These are phyloP conservation scores for Macaca nemestrina DNA, from an alignment of 2,113 vertebrate genomes.

Conservation along the genomic window DNA sequence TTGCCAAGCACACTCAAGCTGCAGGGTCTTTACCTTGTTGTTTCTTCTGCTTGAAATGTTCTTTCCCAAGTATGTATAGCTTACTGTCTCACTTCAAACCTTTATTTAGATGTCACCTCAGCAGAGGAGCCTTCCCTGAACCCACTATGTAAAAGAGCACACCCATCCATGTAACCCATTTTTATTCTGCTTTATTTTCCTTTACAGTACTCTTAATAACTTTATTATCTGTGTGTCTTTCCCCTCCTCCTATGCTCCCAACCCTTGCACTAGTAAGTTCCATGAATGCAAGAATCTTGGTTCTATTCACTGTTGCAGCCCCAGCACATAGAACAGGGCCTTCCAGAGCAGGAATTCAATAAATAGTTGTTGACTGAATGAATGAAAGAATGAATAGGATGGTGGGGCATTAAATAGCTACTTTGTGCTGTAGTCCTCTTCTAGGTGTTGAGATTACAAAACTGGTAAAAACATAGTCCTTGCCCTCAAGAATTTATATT, in stretches of 20 bases:
- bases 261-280: not conserved
- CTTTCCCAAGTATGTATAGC: not conserved
- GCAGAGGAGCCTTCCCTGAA: slow-evolving; percentile 20
- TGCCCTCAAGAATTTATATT: not conserved
- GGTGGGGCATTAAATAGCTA: not conserved
- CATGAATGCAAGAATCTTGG: not conserved
- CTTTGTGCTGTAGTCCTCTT: not conserved
- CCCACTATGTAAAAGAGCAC: not conserved
- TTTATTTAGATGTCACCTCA: not conserved
- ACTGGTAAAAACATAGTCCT: not conserved
- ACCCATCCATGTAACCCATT: not conserved
- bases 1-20: not conserved
- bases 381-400: not conserved
- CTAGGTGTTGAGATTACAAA: not conserved
- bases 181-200: not conserved
- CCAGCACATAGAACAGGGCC: not conserved
- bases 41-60: not conserved
- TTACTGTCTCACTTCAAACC: not conserved
- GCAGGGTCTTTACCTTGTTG: not conserved
- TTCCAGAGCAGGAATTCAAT: not conserved
- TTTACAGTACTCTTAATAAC: not conserved
- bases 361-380: not conserved
- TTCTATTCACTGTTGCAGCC: slow-evolving; percentile 8
- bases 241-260: not conserved
- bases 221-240: not conserved